Percentiles rank a stretch among this genome's conserved stretches.
These are phyloP conservation scores for Hippopotamyrus pictus DNA, from an alignment of 2,797 vertebrate genomes.

Conservation along the genomic window DNA sequence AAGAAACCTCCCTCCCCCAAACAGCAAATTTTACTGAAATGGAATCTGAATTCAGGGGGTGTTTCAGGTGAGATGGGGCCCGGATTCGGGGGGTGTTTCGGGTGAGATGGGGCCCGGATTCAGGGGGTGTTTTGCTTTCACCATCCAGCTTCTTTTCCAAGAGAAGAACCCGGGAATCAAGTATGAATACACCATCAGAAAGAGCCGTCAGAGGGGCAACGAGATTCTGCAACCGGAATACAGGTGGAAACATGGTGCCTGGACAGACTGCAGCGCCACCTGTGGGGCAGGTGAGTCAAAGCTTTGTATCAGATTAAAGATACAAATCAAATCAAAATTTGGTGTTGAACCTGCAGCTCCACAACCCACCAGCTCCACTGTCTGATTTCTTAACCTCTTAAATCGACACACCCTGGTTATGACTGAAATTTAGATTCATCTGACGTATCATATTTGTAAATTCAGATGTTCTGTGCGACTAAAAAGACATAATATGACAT, in stretches of 20 bases:
- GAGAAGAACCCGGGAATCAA: constrained; percentile 83
- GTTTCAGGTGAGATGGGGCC: background rate
- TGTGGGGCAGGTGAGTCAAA: constrained; percentile 76
- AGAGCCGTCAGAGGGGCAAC: constrained; percentile 66
- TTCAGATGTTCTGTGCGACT: background rate
- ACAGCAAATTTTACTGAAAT: background rate
- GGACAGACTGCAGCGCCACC: constrained; percentile 86
- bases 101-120: background rate
- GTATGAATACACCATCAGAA: constrained; percentile 81
- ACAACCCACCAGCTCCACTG: background rate
- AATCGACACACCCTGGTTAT: background rate
- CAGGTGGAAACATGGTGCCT: constrained; percentile 80
- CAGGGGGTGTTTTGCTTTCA: background rate
- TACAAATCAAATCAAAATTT: background rate
- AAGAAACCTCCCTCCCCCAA: background rate
- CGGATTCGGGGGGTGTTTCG: background rate
- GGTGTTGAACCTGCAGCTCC: background rate
- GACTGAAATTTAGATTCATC: background rate
- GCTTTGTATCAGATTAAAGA: background rate
- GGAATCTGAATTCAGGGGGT: background rate
- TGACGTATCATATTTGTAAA: background rate
- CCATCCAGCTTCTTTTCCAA: constrained; percentile 81
- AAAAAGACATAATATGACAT: background rate
- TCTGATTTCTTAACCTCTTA: background rate
- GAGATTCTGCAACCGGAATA: constrained; percentile 72